Evolutionary conservation across 1,140 invertebrate genomes (phyloP).

Genomic region (Megalopta genalis): DNA sequence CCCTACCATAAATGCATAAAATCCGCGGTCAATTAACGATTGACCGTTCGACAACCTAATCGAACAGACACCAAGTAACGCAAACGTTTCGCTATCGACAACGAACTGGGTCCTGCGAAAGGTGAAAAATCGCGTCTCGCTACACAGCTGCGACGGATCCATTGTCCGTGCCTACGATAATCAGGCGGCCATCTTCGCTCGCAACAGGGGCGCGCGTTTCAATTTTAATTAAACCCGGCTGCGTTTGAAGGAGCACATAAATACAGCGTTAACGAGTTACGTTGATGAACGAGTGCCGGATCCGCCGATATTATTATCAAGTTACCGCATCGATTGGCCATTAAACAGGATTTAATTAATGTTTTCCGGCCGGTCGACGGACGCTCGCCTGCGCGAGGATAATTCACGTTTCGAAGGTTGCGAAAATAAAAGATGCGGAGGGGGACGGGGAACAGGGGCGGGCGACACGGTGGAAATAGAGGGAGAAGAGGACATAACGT

Average conservation of each 20-base stretch:
- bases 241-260: background rate
- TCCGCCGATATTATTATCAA: background rate
- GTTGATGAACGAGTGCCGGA: background rate
- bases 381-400: background rate
- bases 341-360: constrained; percentile 32
- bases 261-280: background rate
- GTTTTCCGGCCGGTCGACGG: constrained; percentile 19
- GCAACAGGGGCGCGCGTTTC: background rate
- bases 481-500: constrained; percentile 28
- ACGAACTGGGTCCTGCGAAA: no score
- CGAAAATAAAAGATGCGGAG: background rate
- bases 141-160: no score
- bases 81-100: no score
- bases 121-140: no score
- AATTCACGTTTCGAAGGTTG: background rate
- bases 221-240: background rate
- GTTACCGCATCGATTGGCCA: constrained; percentile 25
- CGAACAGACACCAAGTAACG: no score
- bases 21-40: no score
- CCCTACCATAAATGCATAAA: no score
- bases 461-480: constrained; percentile 6
- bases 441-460: background rate
- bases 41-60: no score
- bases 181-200: background rate
- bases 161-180: background rate